A percentile compares a stretch with the other conserved stretches of the same genome.
These are phyloP conservation scores for Phrynosoma blainvillii DNA, from an alignment of 2,113 vertebrate genomes.

Conservation along the genomic window DNA sequence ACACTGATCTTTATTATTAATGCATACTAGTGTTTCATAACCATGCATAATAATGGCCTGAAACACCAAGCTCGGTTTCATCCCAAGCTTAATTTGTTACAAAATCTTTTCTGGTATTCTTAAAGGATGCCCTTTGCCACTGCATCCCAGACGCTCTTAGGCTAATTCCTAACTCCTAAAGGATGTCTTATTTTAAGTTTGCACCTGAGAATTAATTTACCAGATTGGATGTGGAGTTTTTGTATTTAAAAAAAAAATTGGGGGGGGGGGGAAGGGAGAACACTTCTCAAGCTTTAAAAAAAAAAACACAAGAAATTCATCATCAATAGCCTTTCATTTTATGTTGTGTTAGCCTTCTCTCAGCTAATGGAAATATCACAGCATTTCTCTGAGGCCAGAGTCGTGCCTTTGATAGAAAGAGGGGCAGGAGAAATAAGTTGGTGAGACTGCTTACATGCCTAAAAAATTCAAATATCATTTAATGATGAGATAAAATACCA, in stretches of 20 bases:
- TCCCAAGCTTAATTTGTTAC: conserved; percentile 79
- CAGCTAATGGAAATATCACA: conserved; percentile 50
- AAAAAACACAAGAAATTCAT: conserved; percentile 23
- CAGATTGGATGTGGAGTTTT: conserved; percentile 58
- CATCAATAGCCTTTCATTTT: conserved; percentile 49
- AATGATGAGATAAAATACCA: background rate
- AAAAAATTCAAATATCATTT: background rate
- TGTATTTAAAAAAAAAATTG: background rate
- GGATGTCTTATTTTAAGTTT: conserved; percentile 65
- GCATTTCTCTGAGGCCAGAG: conserved; percentile 23
- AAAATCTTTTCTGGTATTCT: conserved; percentile 80
- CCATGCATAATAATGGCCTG: conserved; percentile 76
- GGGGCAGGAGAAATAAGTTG: background rate
- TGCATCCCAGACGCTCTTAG: conserved; percentile 65
- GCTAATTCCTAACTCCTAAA: conserved; percentile 72
- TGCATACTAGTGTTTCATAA: conserved; percentile 76
- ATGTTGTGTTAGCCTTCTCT: conserved; percentile 47
- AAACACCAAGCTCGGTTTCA: conserved; percentile 74
- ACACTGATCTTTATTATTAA: conserved; percentile 85
- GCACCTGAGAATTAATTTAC: conserved; percentile 81
- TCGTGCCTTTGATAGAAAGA: background rate
- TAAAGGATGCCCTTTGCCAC: conserved; percentile 75
- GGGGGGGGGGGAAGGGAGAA: background rate
- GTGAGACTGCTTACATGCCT: conserved; percentile 9
- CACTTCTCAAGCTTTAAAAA: background rate